These are phyloP conservation scores for Euglossa dilemma DNA, from an alignment of 1,140 invertebrate genomes.

Conservation along the genomic window DNA sequence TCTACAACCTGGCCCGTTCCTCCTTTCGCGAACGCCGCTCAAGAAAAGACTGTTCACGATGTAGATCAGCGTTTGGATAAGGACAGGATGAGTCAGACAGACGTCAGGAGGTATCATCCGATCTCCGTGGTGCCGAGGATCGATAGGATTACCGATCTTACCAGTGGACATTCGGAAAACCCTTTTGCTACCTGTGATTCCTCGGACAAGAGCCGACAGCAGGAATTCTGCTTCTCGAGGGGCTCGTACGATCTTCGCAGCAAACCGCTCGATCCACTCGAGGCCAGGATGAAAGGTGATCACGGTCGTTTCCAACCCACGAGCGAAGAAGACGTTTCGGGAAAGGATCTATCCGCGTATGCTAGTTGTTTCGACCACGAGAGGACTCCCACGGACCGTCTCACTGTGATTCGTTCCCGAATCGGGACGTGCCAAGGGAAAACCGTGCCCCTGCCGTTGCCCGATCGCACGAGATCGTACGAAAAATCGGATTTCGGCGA, in stretches of 20 bases:
- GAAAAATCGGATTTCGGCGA: slow-evolving; percentile 56
- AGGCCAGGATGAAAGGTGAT: slow-evolving; percentile 31
- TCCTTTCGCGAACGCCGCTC: background rate
- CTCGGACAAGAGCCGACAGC: background rate
- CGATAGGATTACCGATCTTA: background rate
- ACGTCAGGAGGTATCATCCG: slow-evolving; percentile 13
- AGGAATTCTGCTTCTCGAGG: slow-evolving; percentile 15
- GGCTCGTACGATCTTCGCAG: slow-evolving; percentile 12
- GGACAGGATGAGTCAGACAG: background rate
- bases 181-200: background rate
- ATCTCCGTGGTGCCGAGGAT: slow-evolving; percentile 1
- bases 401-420: slow-evolving; percentile 32
- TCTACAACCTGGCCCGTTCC: slow-evolving; percentile 39
- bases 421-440: background rate
- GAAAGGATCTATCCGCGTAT: background rate
- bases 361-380: slow-evolving; percentile 25
- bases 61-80: slow-evolving; percentile 16
- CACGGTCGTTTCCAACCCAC: background rate
- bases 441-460: slow-evolving; percentile 8
- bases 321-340: background rate
- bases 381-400: background rate
- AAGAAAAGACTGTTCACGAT: slow-evolving; percentile 2
- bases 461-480: background rate
- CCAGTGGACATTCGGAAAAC: background rate
- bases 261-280: slow-evolving; percentile 16